Conservation (phyloP, 2,113 vertebrate genomes). For the Epinephelus cyanopodus region DNA sequence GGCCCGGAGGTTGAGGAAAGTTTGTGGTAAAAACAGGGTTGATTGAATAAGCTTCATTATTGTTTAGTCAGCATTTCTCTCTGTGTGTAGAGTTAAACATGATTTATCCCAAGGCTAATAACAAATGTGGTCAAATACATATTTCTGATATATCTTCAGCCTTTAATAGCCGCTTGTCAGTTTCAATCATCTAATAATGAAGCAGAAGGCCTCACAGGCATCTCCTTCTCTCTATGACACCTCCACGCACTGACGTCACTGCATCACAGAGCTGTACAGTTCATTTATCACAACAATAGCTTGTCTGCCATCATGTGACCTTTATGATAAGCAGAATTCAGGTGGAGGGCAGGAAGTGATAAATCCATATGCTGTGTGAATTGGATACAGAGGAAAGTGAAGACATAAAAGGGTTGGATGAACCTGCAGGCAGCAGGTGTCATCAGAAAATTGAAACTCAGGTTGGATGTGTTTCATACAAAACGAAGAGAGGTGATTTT, state of each 20-base stretch:
- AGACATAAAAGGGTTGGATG: too few relatives aligned
- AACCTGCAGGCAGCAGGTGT: too few relatives aligned
- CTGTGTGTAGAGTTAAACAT: not conserved
- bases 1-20: conserved; percentile 3
- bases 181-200: not conserved
- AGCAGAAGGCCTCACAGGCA: not conserved
- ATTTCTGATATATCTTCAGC: not conserved
- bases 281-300: not conserved
- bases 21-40: conserved; percentile 16
- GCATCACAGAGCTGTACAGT: too few relatives aligned
- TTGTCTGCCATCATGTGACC: too few relatives aligned
- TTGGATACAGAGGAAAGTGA: too few relatives aligned
- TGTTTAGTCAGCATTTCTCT: conserved; percentile 9
- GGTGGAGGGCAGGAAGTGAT: too few relatives aligned
- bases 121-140: not conserved
- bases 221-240: not conserved
- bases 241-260: not conserved
- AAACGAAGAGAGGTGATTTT: too few relatives aligned
- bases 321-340: too few relatives aligned
- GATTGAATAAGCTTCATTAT: conserved; percentile 24
- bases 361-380: too few relatives aligned
- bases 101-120: not conserved
- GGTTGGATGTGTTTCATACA: too few relatives aligned
- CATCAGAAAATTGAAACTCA: too few relatives aligned
- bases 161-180: not conserved